Evolutionary conservation across 1,140 invertebrate genomes (phyloP), one percentile per base, ranked within the genome.

Genomic region (Copidosoma floridanum): DNA sequence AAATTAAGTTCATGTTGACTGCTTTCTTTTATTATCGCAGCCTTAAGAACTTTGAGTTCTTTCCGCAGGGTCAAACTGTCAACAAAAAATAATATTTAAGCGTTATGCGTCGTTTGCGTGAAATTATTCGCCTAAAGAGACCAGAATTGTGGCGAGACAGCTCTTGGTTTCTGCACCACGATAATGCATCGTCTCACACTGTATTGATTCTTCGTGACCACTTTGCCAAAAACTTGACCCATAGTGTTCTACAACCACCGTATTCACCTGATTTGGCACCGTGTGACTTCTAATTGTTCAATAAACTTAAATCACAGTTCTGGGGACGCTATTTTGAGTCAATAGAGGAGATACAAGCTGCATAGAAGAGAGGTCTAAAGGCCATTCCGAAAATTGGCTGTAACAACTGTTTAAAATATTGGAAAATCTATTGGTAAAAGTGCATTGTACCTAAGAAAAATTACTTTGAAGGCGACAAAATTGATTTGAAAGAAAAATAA

Each of bases 21-120:
- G 59, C 67, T 69, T 70, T 70, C 58, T 69, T 66, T 40, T 63
- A 70, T 65, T 61, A 50, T 57, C 60, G 55, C 27, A 64, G 68
- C 41, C 55, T 66, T 21, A 20, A 26, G 11, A 7, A 26, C 8
- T n/a, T 1, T 18, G 52, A 55, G 27, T 55, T 41, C 10, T 10
- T 41, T 20, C 38, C 52, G 14, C 14, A 21, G 14, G 38, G 18
- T 3, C 52, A 41, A 41, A 55, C 52, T 5, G 38, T 55, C 11
- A 41, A 55, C 41, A 41, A 55, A 29, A 14, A 41, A 41, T 40
- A 55, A 14, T 55, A 55, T 26, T 41, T 41, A n/a, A 26, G 14
- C n/a, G 35, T 55, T 12, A 21, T 55, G 18, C 18, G 20, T 8
- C 41, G 44, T 55, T 43, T 61, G 41, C 12, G 51, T 6, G 51